Percentiles rank a stretch among this genome's conserved stretches.
These are phyloP conservation scores for Musca vetustissima DNA, from an alignment of 1,140 invertebrate species.

Conservation along the genomic window DNA sequence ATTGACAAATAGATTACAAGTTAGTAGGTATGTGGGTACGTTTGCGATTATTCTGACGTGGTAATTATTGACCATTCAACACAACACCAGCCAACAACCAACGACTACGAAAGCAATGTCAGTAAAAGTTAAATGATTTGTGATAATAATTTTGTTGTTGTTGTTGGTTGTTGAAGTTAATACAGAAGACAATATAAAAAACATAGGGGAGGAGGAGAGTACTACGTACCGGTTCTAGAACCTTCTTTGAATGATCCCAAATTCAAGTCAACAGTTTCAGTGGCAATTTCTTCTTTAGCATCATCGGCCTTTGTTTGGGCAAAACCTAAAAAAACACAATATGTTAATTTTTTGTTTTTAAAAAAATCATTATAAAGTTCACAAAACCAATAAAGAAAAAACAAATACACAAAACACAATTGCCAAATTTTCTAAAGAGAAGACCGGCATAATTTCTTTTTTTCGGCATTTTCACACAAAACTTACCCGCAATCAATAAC, in stretches of 20 bases:
- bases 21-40: background rate
- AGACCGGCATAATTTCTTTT: background rate
- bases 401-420: background rate
- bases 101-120: background rate
- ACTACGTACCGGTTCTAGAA: conserved; percentile 74
- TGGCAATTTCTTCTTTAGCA: conserved; percentile 56
- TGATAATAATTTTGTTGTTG: too few species aligned
- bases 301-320: conserved; percentile 51
- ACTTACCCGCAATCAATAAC: conserved; percentile 60
- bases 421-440: background rate
- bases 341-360: conserved; percentile 4
- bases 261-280: conserved; percentile 69
- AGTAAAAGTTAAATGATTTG: too few species aligned
- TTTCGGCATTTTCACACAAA: conserved; percentile 26
- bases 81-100: background rate
- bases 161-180: too few species aligned
- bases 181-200: background rate
- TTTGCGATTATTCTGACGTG: background rate
- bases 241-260: conserved; percentile 78
- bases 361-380: background rate
- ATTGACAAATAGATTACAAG: background rate
- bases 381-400: background rate
- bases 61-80: background rate
- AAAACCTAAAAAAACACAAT: conserved; percentile 38
- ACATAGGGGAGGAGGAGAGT: background rate